A percentile compares a stretch with the other conserved stretches of the same genome.
phyloP scores from a whole-genome alignment of 1,140 invertebrate species.

The Ctenoplectra terminalis region DNA sequence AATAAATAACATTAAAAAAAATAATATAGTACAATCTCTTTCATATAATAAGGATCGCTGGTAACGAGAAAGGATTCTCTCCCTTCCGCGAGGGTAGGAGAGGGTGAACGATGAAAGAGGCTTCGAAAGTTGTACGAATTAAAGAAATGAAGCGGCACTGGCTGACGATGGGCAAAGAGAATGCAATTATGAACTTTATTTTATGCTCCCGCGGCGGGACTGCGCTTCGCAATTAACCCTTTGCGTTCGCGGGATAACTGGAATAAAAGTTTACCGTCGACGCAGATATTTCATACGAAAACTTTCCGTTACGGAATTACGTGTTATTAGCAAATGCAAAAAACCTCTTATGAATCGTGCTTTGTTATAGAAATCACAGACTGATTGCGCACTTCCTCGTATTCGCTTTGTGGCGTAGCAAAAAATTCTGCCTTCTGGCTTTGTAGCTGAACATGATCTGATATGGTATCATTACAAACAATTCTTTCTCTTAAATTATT shows the following conservation, averaged over 20 bases:
- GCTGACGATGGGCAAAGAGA: conserved; percentile 18
- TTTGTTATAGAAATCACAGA: conserved; percentile 15
- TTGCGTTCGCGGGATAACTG: conserved; percentile 11
- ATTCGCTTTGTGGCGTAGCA: not conserved
- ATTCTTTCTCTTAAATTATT: too few relatives aligned
- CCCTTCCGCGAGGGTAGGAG: not conserved
- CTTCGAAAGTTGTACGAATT: conserved; percentile 28
- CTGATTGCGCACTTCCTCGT: conserved; percentile 8
- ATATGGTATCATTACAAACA: too few relatives aligned
- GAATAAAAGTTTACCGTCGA: conserved; percentile 20
- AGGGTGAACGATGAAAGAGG: not conserved
- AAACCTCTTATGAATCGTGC: not conserved
- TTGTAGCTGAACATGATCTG: too few relatives aligned
- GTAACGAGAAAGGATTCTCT: not conserved
- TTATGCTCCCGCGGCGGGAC: conserved; percentile 7
- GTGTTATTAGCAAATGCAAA: conserved; percentile 23
- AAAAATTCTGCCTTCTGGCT: too few relatives aligned
- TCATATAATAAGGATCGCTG: not conserved
- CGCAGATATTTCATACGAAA: conserved; percentile 10
- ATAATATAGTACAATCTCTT: not conserved
- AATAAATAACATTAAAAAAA: too few relatives aligned
- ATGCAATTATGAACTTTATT: conserved; percentile 51
- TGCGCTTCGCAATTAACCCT: conserved; percentile 37
- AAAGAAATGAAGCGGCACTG: conserved; percentile 26
- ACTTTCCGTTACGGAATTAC: conserved; percentile 23